Base-by-base conservation (phyloP, 64 coral and sea anemone genomes). In the Stylophora pistillata region DNA sequence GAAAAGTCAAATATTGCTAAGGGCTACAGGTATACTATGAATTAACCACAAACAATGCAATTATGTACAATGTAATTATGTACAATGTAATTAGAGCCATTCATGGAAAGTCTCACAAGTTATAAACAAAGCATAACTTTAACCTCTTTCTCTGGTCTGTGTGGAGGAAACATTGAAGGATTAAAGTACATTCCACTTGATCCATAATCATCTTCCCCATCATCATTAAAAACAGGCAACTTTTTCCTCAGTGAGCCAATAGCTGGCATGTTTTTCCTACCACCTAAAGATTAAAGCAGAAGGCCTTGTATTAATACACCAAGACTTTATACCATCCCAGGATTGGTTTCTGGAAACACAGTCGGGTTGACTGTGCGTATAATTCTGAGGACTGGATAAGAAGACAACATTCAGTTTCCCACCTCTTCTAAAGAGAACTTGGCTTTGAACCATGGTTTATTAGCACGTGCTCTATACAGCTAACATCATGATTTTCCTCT, bases 181-280 rank as follows among this genome's bases (percentile, higher is more conserved):
- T 88, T 91, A 41, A 95, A 95, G 54, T 95, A 95, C 94, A 95
- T 95, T 62, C 94, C 94, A 54, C 73, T 74, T 72, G 72, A 79
- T 17, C 75, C 85, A 86, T 89, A 94, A 21, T 95, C 94, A 41
- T 95, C 94, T 27, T 95, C 94, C 52, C 91, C 94, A 12, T 88
- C 74, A 72, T 95, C 89, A n/a, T 88, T 90, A 88, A 87, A 95
- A 18, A 89, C 94, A 53, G 91, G 7, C 30, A 92, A 87, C 23
- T 79, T 95, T 76, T 95, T 95, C 69, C 82, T 91, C 89, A 95
- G 88, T 32, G 89, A 86, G 47, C 94, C 94, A 84, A 95, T 95
- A 52, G 94, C 89, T 55, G 81, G 30, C 74, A 95, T 88, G 74
- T 87, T 94, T 75, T 94, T 94, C 34, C 93, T 72, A 14, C 88